Conservation (phyloP, 2,113 vertebrate genomes). For the Castor canadensis region DNA sequence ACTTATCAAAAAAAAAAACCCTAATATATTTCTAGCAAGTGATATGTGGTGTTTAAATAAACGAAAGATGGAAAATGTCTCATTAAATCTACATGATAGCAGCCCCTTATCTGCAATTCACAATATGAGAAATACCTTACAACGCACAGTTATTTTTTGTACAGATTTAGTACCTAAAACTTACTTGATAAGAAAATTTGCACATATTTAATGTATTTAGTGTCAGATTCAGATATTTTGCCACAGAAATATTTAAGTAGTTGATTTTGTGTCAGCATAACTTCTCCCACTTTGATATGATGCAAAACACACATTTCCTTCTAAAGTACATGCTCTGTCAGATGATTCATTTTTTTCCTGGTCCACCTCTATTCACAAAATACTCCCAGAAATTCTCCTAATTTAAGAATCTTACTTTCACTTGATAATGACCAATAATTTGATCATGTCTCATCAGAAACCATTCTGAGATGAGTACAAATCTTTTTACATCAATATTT, state of each 20-base stretch:
- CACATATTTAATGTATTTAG: background rate
- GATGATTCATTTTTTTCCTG: background rate
- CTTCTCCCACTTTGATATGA: fast-evolving
- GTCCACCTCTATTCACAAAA: background rate
- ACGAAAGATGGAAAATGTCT: background rate
- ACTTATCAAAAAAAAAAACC: background rate
- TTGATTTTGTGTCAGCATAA: background rate
- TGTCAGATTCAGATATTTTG: background rate
- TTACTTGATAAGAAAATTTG: background rate
- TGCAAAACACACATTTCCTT: background rate
- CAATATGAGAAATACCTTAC: background rate
- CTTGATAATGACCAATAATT: background rate
- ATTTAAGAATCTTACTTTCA: background rate
- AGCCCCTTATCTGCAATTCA: background rate
- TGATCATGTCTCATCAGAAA: background rate
- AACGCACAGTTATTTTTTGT: background rate
- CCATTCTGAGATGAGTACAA: background rate
- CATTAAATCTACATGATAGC: background rate
- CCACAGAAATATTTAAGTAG: background rate
- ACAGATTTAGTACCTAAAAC: background rate
- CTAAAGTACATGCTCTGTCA: background rate
- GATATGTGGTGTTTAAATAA: background rate
- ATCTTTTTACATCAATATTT: background rate
- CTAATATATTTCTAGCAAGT: background rate
- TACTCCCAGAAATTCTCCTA: background rate